Conservation (phyloP, 2,888 invertebrate species). For the Scotopteryx bipunctaria region DNA sequence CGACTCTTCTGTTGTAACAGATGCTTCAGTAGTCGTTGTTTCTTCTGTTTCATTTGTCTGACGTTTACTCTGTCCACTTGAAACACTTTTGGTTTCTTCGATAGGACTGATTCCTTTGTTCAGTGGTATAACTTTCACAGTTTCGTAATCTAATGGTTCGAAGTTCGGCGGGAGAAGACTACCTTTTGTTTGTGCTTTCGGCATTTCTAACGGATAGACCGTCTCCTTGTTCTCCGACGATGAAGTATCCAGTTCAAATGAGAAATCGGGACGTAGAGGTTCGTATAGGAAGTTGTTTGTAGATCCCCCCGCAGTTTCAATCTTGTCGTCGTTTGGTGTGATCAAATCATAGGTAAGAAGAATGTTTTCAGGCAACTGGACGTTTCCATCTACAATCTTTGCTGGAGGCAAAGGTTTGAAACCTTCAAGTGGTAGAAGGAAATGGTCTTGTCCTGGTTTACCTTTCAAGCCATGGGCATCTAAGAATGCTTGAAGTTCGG, state of each 20-base stretch:
- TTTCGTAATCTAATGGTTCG: conserved; percentile 71
- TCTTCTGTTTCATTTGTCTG: conserved; percentile 55
- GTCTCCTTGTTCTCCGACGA: conserved; percentile 64
- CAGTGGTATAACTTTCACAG: conserved; percentile 73
- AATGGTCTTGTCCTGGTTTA: conserved; percentile 66
- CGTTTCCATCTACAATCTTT: conserved; percentile 64
- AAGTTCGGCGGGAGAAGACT: conserved; percentile 48
- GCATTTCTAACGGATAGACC: conserved; percentile 66
- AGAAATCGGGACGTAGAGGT: conserved; percentile 64
- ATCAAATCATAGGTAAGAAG: conserved; percentile 71
- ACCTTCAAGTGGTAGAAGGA: conserved; percentile 71
- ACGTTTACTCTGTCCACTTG: conserved; percentile 65
- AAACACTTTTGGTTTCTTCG: conserved; percentile 50
- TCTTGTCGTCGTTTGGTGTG: conserved; percentile 55
- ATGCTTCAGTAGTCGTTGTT: conserved; percentile 34
- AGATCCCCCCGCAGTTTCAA: conserved; percentile 41
- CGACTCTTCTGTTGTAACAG: conserved; percentile 45
- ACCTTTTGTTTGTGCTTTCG: conserved; percentile 60
- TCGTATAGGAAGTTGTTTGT: conserved; percentile 66
- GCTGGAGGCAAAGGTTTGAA: conserved; percentile 75
- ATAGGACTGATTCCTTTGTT: conserved; percentile 65
- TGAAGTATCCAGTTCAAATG: conserved; percentile 70
- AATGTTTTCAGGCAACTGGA: conserved; percentile 74
- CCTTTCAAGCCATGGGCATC: conserved; percentile 70
- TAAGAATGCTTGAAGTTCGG: conserved; percentile 70